Evolutionary conservation across 2,888 invertebrate species (phyloP).

Genomic region (Creontiades dilutus): DNA sequence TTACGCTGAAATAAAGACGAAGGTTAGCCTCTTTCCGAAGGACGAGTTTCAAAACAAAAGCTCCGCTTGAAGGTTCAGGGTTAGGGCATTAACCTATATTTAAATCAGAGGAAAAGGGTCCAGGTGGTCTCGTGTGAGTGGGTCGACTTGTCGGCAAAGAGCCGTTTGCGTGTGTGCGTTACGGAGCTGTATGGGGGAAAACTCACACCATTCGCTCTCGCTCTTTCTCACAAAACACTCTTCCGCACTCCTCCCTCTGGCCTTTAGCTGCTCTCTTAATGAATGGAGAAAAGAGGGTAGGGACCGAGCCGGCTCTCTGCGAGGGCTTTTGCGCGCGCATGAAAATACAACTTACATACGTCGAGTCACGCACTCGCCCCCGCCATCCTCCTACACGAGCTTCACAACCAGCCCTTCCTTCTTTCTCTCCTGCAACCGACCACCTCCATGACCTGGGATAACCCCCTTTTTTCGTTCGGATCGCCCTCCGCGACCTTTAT

Average conservation of each 20-base stretch:
- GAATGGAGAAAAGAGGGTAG: constrained; percentile 54
- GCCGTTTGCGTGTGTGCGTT: neutral
- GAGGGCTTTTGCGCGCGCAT: constrained; percentile 48
- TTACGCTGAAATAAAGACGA: neutral
- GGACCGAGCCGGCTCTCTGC: neutral
- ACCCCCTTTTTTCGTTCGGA: neutral
- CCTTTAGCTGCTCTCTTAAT: neutral
- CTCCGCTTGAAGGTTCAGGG: constrained; percentile 68
- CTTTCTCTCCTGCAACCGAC: neutral
- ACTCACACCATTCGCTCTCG: neutral
- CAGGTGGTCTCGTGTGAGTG: constrained; percentile 41
- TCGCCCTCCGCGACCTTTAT: constrained; percentile 12
- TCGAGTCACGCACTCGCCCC: constrained; percentile 28
- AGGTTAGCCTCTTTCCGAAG: constrained; percentile 8
- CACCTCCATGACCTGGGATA: constrained; percentile 40
- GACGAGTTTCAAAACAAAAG: constrained; percentile 61
- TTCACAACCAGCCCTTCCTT: neutral
- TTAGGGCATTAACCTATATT: constrained; percentile 71
- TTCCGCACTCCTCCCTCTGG: neutral
- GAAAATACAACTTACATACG: constrained; percentile 51
- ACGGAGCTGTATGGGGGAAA: neutral
- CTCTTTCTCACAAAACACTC: constrained; percentile 2
- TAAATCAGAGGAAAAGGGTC: constrained; percentile 59
- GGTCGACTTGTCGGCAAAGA: neutral
- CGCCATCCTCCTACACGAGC: neutral